phyloP scores from a whole-genome alignment of 2,888 invertebrate species.

The Lepidochitona cinerea region DNA sequence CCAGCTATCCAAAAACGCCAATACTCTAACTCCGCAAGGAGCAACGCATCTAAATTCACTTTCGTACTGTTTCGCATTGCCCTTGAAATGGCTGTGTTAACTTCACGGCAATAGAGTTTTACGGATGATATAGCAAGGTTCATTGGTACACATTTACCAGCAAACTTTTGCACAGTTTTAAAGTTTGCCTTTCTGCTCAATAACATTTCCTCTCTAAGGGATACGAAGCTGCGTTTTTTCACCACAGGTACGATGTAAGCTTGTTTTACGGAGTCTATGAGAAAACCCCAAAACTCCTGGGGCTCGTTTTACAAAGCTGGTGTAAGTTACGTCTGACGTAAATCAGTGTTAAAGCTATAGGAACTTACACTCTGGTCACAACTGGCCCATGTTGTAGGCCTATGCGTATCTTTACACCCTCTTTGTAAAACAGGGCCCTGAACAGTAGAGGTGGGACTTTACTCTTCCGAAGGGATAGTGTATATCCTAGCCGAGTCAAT shows the following conservation, averaged over 20 bases:
- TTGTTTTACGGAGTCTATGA: constrained; percentile 8
- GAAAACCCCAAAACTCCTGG: constrained; percentile 14
- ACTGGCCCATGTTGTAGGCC: no score
- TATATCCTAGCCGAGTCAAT: constrained; percentile 17
- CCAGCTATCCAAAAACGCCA: not conserved
- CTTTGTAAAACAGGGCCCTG: no score
- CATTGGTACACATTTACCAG: constrained; percentile 10
- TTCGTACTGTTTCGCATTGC: not conserved
- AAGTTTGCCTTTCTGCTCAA: not conserved
- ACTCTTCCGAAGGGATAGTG: constrained; percentile 10
- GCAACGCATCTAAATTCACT: not conserved
- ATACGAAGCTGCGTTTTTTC: constrained; percentile 2
- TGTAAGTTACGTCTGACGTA: no score
- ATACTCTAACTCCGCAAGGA: not conserved
- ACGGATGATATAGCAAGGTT: constrained; percentile 8
- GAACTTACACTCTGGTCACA: no score
- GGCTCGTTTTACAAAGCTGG: no score
- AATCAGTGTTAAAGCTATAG: no score
- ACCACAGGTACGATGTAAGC: not conserved
- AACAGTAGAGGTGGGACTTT: not conserved
- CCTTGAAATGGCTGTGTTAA: not conserved
- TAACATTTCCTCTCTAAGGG: constrained; percentile 8
- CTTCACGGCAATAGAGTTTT: constrained; percentile 10
- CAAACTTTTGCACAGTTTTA: not conserved
- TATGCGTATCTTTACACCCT: no score